Evolutionary conservation across 2,888 invertebrate species (phyloP).

Genomic region (Meteorus cinctellus): DNA sequence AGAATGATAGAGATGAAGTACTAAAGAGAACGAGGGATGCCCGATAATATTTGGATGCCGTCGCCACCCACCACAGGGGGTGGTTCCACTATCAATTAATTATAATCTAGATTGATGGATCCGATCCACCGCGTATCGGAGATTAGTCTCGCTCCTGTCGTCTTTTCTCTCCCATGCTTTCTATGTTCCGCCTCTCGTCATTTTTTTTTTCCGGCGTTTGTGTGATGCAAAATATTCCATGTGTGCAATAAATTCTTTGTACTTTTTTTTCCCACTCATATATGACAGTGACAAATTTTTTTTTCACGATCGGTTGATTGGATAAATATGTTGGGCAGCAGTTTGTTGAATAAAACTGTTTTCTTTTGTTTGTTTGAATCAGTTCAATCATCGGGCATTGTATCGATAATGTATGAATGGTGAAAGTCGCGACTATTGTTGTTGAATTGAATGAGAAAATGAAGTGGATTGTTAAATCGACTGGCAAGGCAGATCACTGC

Average conservation of each 20-base stretch:
- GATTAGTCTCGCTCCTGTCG: conserved; percentile 72
- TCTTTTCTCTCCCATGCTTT: conserved; percentile 46
- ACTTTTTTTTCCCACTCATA: neutral
- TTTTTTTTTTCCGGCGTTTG: neutral
- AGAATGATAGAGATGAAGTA: conserved; percentile 7
- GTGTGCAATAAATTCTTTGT: too few relatives aligned
- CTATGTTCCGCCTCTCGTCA: neutral
- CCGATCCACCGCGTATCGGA: conserved; percentile 68
- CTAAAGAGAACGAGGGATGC: conserved; percentile 44
- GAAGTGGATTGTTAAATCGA: conserved; percentile 44
- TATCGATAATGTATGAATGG: conserved; percentile 2
- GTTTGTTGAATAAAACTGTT: neutral
- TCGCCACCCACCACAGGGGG: conserved; percentile 65
- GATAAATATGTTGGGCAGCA: neutral
- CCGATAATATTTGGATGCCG: conserved; percentile 53
- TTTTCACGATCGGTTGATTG: neutral
- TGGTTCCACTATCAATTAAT: conserved; percentile 72
- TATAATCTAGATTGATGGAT: conserved; percentile 74
- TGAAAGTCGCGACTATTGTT: neutral
- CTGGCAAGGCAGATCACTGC: conserved; percentile 28
- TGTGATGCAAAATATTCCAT: neutral
- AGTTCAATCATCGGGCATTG: neutral
- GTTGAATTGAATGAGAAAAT: conserved; percentile 37
- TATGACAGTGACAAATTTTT: too few relatives aligned
- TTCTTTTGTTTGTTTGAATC: neutral